phyloP scores from a whole-genome alignment of 2,797 vertebrate species.

The Tiaroga cobitis region DNA sequence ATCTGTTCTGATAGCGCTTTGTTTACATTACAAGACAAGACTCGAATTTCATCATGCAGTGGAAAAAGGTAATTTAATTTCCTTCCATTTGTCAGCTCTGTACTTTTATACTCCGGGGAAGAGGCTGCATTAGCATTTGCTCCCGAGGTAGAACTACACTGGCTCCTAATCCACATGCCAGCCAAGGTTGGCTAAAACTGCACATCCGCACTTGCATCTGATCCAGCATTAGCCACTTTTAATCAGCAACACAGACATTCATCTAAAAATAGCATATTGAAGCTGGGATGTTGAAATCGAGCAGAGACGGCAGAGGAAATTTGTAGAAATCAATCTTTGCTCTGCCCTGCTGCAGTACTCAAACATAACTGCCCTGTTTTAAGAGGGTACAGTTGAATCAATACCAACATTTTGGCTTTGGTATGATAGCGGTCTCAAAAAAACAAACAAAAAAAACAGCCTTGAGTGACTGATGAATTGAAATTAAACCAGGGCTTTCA shows the following conservation, averaged over 20 bases:
- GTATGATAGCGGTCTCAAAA: not conserved
- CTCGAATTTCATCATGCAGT: not conserved
- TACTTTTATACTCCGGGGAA: conserved; percentile 68
- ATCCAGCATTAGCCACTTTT: conserved; percentile 17
- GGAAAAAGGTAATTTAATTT: conserved; percentile 9
- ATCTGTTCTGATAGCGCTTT: not conserved
- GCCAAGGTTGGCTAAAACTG: conserved; percentile 37
- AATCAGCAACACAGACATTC: conserved; percentile 31
- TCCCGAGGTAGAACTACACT: conserved; percentile 53
- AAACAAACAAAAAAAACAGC: no score
- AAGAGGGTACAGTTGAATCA: not conserved
- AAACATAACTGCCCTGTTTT: not conserved
- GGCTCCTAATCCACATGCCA: conserved; percentile 62
- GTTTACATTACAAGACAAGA: not conserved
- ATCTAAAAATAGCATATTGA: conserved; percentile 47
- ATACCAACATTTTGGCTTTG: not conserved
- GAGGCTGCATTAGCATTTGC: conserved; percentile 65
- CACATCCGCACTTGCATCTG: conserved; percentile 46
- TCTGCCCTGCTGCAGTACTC: conserved; percentile 7
- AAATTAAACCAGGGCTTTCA: not conserved
- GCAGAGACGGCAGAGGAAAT: not conserved
- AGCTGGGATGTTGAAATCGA: conserved; percentile 43
- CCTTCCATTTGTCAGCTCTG: conserved; percentile 44
- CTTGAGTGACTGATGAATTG: not conserved
- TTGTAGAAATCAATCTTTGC: conserved; percentile 26